Base-by-base conservation (phyloP, 1,140 invertebrate genomes). In the Hyposmocoma kahamanoa region DNA sequence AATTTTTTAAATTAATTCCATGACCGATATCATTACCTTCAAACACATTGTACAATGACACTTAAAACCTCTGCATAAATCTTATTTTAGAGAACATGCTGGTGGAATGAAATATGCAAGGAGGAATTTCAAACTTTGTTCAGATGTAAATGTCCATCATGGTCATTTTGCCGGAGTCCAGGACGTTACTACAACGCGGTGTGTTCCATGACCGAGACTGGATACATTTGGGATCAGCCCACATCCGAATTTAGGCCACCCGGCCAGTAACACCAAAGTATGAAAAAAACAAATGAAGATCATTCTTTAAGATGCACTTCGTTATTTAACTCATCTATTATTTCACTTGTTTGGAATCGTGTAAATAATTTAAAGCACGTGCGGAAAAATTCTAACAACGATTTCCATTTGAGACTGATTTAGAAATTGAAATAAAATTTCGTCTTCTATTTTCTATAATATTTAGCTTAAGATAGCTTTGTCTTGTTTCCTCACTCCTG, bases 61-160 rank as follows among this genome's bases (percentile, higher is more conserved):
- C n/a, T n/a, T n/a, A n/a, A n/a, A n/a, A n/a, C n/a, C n/a, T n/a
- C n/a, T n/a, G n/a, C n/a, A n/a, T n/a, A n/a, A n/a, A n/a, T n/a
- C n/a, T n/a, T n/a, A n/a, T n/a, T n/a, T n/a, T n/a, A 96, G 95
- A 90, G 95, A 69, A 95, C 93, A 21, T 96, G 95, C 74, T 96
- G 94, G 94, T 96, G 94, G 93, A 96, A 96, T 75, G 95, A 97
- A 86, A 91, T 96, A 2, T 97, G 95, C 84, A 96, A 97, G 75
- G 94, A 96, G 79, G 95, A 96, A 75, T 96, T 96, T 72, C 94
- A 95, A 78, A 92, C 89, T 52, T 89, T 94, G 38, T 97, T 96
- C 74, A 89, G 93, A 18, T 96, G 95, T 81, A 93, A 93, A 62
- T 97, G 95, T 67, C 94, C 95, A 1, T 89, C 91, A 34, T 96